Evolutionary conservation across 2,113 vertebrate genomes (phyloP), one percentile per base, ranked within the genome.

Genomic region (Hyla sarda): DNA sequence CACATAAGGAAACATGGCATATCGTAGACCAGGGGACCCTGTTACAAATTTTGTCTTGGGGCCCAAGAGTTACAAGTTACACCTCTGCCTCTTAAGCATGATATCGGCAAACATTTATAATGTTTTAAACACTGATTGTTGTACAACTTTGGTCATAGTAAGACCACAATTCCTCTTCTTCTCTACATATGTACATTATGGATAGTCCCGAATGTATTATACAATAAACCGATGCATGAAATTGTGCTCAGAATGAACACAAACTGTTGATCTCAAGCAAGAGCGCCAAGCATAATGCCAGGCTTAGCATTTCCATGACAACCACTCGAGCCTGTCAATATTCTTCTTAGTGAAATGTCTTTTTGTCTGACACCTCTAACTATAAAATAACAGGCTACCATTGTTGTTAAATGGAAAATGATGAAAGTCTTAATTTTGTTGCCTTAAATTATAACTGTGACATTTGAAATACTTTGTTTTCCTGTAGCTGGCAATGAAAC

Each of bases 401-500:
- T 16, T 50, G 41, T 30, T 48, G 45, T 34, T 34, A 34, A 30
- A 82, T 48, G 56, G 30, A 52, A 65, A 50, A 71, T 14, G 6
- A 50, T 82, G 80, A 82, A 77, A 77, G 74, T 77, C 62, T 82
- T 67, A 62, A 71, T 82, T 82, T 34, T 13, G 25, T 30, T 19
- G 41, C 12, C 45, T 25, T 82, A 8, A 52, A 52, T 52, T 52
- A 82, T 48, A 32, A n/a, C 28, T 2, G 23, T 65, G 78, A 47
- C 47, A 14, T 82, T 48, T 32, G 48, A 32, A 21, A 14, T 32
- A 9, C 32, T 76, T 88, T 86, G 12, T 88, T 54, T 86, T 60
- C 6, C 84, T 91, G 19, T 88, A 99, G 98, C 91, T 99, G 82
- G 98, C 97, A 75, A 97, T 99, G 97, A 99, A 99, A 91, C 98